A percentile compares a stretch with the other conserved stretches of the same genome.
Conservation (phyloP, 2,797 vertebrate species). For the Diglossa cyanea region DNA sequence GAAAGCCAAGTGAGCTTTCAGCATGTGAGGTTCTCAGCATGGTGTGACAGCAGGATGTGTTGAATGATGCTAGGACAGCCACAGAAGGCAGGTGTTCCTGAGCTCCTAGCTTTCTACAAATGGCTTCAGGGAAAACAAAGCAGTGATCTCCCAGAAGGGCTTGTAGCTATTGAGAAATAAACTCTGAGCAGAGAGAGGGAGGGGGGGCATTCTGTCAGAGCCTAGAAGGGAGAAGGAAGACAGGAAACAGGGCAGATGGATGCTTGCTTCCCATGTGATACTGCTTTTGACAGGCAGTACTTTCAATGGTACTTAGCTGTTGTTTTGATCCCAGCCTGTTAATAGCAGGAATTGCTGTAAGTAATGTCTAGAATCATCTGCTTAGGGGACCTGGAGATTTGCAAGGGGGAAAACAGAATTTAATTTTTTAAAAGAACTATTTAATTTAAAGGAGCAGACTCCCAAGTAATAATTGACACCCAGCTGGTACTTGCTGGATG, state of each 20-base stretch:
- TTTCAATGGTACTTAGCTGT: slow-evolving; percentile 65
- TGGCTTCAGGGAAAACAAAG: background rate
- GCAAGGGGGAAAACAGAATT: slow-evolving; percentile 64
- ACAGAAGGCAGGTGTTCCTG: background rate
- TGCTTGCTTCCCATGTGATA: slow-evolving; percentile 26
- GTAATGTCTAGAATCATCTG: slow-evolving; percentile 77
- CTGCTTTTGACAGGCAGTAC: slow-evolving; percentile 52
- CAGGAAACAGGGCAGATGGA: slow-evolving; percentile 60
- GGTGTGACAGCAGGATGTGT: background rate
- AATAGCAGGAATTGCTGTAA: slow-evolving; percentile 71
- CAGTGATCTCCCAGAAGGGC: background rate
- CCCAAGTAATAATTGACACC: slow-evolving; percentile 66
- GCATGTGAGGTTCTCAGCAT: background rate
- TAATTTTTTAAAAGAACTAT: slow-evolving; percentile 68
- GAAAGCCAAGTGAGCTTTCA: background rate
- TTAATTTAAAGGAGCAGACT: slow-evolving; percentile 73
- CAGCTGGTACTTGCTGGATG: slow-evolving; percentile 71
- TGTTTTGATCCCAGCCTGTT: slow-evolving; percentile 69
- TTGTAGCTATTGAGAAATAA: background rate
- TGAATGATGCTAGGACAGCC: background rate
- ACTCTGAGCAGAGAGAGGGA: background rate
- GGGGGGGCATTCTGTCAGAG: background rate
- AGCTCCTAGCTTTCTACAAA: background rate
- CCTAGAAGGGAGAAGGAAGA: background rate
- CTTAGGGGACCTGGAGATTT: slow-evolving; percentile 73